A percentile compares a stretch with the other conserved stretches of the same genome.
Evolutionary conservation across 2,888 invertebrate species (phyloP).

Genomic region (Crocallis elinguaria): DNA sequence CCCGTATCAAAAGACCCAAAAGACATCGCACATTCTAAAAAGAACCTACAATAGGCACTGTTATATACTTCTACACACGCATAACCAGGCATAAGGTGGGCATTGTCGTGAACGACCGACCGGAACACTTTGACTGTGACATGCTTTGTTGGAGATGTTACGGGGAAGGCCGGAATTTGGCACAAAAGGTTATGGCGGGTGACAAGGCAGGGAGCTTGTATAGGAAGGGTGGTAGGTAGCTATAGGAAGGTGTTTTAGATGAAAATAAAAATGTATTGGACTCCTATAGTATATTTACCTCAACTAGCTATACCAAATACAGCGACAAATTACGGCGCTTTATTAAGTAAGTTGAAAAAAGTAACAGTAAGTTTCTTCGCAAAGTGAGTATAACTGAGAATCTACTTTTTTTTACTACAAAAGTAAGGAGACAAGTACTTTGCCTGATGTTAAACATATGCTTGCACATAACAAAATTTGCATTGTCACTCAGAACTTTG

Average conservation of each 20-base stretch:
- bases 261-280: too few relatives aligned
- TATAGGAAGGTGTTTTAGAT: not conserved
- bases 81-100: slow-evolving; percentile 21
- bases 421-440: too few relatives aligned
- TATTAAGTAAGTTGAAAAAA: too few relatives aligned
- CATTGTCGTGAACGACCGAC: slow-evolving; percentile 51
- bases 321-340: too few relatives aligned
- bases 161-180: slow-evolving; percentile 36
- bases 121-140: slow-evolving; percentile 68
- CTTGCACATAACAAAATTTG: too few relatives aligned
- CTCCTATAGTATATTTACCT: too few relatives aligned
- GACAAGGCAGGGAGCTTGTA: slow-evolving; percentile 14
- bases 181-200: slow-evolving; percentile 31
- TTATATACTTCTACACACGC: slow-evolving; percentile 1
- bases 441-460: too few relatives aligned
- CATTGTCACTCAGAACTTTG: too few relatives aligned
- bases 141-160: slow-evolving; percentile 61
- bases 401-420: too few relatives aligned
- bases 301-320: too few relatives aligned
- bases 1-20: slow-evolving; percentile 5
- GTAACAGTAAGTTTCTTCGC: too few relatives aligned
- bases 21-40: not conserved
- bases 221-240: not conserved
- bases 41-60: not conserved
- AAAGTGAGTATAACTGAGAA: too few relatives aligned